Evolutionary conservation across 2,888 invertebrate genomes (phyloP).

Genomic region (Acronicta psi): DNA sequence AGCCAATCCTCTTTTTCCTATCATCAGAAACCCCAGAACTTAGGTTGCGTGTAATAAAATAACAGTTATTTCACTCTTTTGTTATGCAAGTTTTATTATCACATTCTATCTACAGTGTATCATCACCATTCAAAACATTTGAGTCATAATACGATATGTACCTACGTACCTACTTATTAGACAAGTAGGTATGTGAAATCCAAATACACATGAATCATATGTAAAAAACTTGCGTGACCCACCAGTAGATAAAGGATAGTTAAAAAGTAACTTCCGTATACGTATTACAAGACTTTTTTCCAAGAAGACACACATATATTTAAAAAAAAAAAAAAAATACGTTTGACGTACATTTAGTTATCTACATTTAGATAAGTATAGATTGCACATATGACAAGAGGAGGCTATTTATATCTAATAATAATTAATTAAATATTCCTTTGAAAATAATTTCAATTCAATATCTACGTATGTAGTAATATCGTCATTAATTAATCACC

Average conservation of each 20-base stretch:
- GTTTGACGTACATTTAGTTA: not conserved
- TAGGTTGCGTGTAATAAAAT: not conserved
- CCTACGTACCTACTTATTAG: not conserved
- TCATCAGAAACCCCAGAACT: not conserved
- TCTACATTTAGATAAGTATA: too few species aligned
- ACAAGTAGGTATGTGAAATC: slow-evolving; percentile 9
- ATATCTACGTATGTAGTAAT: not conserved
- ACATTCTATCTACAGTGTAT: not conserved
- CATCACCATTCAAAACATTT: slow-evolving; percentile 1
- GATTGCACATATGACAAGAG: slow-evolving; percentile 7
- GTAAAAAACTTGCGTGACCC: slow-evolving; percentile 3
- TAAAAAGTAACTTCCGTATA: too few species aligned
- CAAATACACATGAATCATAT: slow-evolving; percentile 17
- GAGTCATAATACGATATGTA: slow-evolving; percentile 9
- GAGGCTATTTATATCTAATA: slow-evolving; percentile 30
- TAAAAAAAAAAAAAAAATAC: not conserved
- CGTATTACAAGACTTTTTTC: too few species aligned
- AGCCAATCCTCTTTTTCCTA: too few species aligned
- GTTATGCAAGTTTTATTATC: not conserved
- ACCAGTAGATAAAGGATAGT: not conserved
- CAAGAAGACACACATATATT: too few species aligned
- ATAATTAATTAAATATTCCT: slow-evolving; percentile 18
- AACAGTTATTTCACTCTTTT: not conserved
- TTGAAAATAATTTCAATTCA: not conserved
- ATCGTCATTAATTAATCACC: not conserved